Evolutionary conservation across 2,888 invertebrate species (phyloP), one percentile per base, ranked within the genome.

Genomic region (Dryobota labecula): DNA sequence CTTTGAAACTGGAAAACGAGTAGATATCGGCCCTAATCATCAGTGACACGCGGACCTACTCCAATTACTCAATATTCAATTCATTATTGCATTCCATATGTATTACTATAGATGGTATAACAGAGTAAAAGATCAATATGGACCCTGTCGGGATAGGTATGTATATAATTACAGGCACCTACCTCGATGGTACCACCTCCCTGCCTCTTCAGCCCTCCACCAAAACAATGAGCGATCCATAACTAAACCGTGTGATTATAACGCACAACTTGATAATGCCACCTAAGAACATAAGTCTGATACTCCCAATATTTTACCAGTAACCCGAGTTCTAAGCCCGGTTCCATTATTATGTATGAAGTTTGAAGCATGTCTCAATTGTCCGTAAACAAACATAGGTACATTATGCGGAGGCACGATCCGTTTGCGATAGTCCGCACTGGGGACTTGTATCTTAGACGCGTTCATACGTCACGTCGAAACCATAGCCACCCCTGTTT

Each of bases 351-450:
- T 88, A 87, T 86, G 88, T 88, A 85, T 86, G 85, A 80, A 86
- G 84, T 88, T 86, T 86, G 87, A 87, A 76, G 77, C 86, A 87
- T 89, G 90, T 89, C 88, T 89, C 89, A 87, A 89, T 89, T 84
- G 89, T 84, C 81, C 80, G 78, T 78, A 80, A 81, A 83, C 83
- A 84, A 85, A 88, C 87, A 86, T 76, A 68, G 67, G 73, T 58
- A 67, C 73, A 88, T 88, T 88, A 88, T 87, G 88, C 89, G 76
- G 36, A 56, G 83, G 69, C 88, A 88, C 87, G 89, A 71, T 58
- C 71, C 73, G 77, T 78, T 70, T 71, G 68, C 54, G 71, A 81
- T 81, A 73, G 78, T 70, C 79, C 75, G 47, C 47, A 47, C 51
- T 36, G 11, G 51, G 65, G 74, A 33, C 56, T 27, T 20, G 65